Base-by-base conservation (phyloP, 2,113 vertebrate genomes). In the Cacatua alba region DNA sequence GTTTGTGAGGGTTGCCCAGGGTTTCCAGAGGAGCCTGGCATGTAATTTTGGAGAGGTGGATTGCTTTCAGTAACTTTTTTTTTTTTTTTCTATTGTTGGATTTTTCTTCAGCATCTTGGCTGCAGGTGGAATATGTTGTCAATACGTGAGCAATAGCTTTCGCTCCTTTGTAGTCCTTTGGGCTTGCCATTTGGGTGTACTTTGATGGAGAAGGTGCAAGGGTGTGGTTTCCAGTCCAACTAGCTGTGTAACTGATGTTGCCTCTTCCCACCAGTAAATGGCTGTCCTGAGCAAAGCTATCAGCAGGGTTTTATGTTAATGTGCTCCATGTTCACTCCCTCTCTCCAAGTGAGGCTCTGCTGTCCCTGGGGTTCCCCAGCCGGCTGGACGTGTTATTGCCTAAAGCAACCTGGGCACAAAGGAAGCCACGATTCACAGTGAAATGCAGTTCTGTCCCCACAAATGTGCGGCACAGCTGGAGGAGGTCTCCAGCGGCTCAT, bases 171-270 rank as follows among this genome's bases (percentile, higher is more conserved):
- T 33, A 7, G 23, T 5, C 28, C 3, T 1, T 29, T 20, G 17
- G 0, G 4, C 19, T 63, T 33, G 37, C 28, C 14, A 0, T 18
- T 53, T 7, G 0, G 59, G 59, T 10, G 20, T 5, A 0, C 55
- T 21, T 24, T 11, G 60, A 6, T 8, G 57, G 37, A 19, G 75
- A 15, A 13, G 76, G 80, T 6, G 25, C 35, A 6, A 23, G 8
- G 48, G 25, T 15, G 29, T 9, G 29, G 12, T 10, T 74, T 69
- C 0, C 2, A 46, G 7, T 12, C 19, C 2, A 43, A 4, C 17
- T 25, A 4, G 48, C 29, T 0, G 7, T 3, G 4, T 1, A 4
- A 44, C 25, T 7, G 53, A 2, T 9, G 20, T 1, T 8, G 5
- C 4, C 25, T 48, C 48, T n/a, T 12, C 17, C 63, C 5, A 4